Evolutionary conservation across 2,888 invertebrate species (phyloP).

Genomic region (Phania funesta): DNA sequence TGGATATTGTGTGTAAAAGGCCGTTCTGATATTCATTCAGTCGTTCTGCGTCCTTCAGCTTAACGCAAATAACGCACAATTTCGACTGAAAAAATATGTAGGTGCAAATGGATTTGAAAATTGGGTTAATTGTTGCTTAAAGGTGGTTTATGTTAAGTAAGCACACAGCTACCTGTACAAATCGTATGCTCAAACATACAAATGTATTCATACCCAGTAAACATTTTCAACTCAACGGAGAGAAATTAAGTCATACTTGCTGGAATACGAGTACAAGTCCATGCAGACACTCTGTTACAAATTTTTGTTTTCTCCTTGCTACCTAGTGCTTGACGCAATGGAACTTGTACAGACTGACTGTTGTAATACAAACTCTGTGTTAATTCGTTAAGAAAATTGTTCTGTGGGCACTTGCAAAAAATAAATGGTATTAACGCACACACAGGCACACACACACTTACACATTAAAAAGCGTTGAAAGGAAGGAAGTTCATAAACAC

Average conservation of each 20-base stretch:
- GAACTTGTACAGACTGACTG: no score
- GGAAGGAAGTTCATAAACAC: slow-evolving; percentile 33
- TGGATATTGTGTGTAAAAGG: slow-evolving; percentile 20
- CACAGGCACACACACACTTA: no score
- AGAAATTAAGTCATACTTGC: neutral
- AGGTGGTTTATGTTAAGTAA: slow-evolving; percentile 59
- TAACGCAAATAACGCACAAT: slow-evolving; percentile 54
- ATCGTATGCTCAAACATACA: neutral
- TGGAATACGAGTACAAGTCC: no score
- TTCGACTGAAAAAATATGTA: slow-evolving; percentile 60
- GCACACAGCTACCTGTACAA: neutral
- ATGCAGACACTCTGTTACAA: no score
- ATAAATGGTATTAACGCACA: slow-evolving; percentile 28
- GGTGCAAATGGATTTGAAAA: slow-evolving; percentile 71
- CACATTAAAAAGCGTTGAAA: slow-evolving; percentile 48
- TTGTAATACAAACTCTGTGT: neutral
- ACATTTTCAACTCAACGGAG: neutral
- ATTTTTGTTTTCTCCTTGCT: no score
- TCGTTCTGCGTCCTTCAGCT: neutral
- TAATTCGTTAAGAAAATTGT: neutral
- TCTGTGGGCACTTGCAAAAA: neutral
- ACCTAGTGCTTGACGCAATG: no score
- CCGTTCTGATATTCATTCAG: slow-evolving; percentile 5
- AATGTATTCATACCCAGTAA: slow-evolving; percentile 1
- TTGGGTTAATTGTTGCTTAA: slow-evolving; percentile 72